phyloP scores from a whole-genome alignment of 2,888 invertebrate genomes.

The Polylopha cassiicola region DNA sequence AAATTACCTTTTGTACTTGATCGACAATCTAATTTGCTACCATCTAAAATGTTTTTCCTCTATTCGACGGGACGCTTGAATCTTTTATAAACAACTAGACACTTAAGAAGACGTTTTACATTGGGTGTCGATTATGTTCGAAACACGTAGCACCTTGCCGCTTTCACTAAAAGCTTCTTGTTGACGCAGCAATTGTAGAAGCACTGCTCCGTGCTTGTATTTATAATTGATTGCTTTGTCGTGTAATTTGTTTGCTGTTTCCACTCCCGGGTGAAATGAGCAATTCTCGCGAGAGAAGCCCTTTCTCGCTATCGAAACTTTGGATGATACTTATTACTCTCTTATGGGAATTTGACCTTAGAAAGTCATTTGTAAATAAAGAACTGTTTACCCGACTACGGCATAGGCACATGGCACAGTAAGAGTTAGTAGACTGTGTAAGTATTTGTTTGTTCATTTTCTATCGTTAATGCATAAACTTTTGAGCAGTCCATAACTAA shows the following conservation, averaged over 20 bases:
- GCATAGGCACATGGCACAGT: too few relatives aligned
- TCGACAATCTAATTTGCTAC: conserved; percentile 66
- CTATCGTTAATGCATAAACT: too few relatives aligned
- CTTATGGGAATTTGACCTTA: too few relatives aligned
- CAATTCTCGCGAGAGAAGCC: conserved; percentile 62
- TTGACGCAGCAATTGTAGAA: conserved; percentile 72
- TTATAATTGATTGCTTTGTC: conserved; percentile 77
- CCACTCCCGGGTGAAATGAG: conserved; percentile 43
- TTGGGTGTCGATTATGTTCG: conserved; percentile 45
- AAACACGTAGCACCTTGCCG: conserved; percentile 57
- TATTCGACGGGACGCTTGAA: conserved; percentile 42
- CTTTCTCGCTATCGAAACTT: conserved; percentile 60
- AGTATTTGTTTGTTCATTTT: too few relatives aligned
- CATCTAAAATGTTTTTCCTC: conserved; percentile 53
- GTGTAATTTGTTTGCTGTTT: conserved; percentile 74
- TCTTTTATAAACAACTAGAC: conserved; percentile 47
- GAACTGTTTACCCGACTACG: too few relatives aligned
- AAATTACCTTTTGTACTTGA: conserved; percentile 68
- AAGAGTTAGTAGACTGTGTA: too few relatives aligned
- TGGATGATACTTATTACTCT: too few relatives aligned
- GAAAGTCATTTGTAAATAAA: too few relatives aligned
- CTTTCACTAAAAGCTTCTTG: conserved; percentile 72
- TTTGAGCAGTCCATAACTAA: too few relatives aligned
- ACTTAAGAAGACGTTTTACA: conserved; percentile 45
- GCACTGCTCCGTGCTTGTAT: conserved; percentile 65